A percentile compares a stretch with the other conserved stretches of the same genome.
Evolutionary conservation across 2,113 vertebrate species (phyloP).

Genomic region (Peromyscus californicus): DNA sequence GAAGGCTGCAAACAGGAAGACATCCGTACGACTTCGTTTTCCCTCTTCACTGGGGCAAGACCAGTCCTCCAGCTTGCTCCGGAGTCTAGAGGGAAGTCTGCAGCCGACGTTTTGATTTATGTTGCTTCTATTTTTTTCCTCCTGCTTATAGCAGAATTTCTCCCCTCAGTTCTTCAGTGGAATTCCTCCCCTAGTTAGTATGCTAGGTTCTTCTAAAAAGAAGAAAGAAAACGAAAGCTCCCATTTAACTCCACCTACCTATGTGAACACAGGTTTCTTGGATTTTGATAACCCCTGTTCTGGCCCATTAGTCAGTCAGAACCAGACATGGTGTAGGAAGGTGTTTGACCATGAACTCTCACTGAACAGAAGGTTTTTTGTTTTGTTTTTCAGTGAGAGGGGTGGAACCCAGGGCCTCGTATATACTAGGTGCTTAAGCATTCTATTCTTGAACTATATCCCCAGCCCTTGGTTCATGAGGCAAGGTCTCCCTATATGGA

Average conservation of each 20-base stretch:
- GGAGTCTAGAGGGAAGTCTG: neutral
- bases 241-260: neutral
- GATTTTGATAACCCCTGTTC: neutral
- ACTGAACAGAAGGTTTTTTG: neutral
- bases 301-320: neutral
- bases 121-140: slow-evolving; percentile 52
- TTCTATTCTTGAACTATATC: neutral
- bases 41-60: neutral
- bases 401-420: neutral
- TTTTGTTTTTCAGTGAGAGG: neutral
- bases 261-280: neutral
- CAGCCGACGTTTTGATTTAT: neutral
- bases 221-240: neutral
- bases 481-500: neutral
- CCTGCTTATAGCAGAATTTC: neutral
- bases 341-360: neutral
- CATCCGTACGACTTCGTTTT: neutral
- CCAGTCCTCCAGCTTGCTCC: neutral
- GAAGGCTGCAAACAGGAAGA: neutral
- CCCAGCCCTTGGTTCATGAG: neutral
- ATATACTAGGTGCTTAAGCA: neutral
- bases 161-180: neutral
- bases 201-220: neutral
- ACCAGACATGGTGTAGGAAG: neutral
- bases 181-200: neutral